Conservation (phyloP, 2,113 vertebrate genomes). For the Myotis brandtii region DNA sequence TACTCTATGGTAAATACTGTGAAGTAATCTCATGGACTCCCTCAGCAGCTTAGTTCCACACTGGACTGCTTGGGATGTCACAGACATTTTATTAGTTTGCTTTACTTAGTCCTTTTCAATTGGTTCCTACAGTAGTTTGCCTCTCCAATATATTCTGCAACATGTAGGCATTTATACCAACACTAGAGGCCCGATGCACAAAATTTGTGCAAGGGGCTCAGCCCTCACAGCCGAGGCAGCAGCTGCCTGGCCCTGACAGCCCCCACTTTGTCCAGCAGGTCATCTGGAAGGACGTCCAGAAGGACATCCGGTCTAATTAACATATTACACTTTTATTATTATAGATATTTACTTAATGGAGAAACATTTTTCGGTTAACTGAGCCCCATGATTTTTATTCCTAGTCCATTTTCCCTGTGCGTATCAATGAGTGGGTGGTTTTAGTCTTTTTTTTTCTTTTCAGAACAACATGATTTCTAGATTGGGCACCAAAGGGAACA, state of each 20-base stretch:
- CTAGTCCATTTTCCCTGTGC: background rate
- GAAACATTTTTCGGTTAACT: background rate
- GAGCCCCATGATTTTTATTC: conserved; percentile 7
- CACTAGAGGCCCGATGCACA: background rate
- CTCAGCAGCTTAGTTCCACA: background rate
- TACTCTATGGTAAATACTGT: background rate
- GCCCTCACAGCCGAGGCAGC: too few relatives aligned
- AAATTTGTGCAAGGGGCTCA: too few relatives aligned
- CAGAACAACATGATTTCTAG: conserved; percentile 43
- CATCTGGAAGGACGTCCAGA: too few relatives aligned
- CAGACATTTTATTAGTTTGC: background rate
- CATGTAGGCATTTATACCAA: background rate
- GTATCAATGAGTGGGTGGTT: background rate
- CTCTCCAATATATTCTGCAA: background rate
- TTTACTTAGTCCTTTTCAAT: background rate
- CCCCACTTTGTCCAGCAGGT: too few relatives aligned
- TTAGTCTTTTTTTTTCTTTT: background rate
- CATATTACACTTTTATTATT: too few relatives aligned
- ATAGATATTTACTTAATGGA: background rate
- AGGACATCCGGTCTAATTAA: too few relatives aligned
- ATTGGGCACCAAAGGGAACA: background rate
- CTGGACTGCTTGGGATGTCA: background rate
- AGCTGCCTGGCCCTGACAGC: too few relatives aligned
- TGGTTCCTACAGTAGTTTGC: background rate
- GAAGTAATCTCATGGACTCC: background rate